Evolutionary conservation across 2,113 vertebrate genomes (phyloP).

Genomic region (Ceratotherium simum): DNA sequence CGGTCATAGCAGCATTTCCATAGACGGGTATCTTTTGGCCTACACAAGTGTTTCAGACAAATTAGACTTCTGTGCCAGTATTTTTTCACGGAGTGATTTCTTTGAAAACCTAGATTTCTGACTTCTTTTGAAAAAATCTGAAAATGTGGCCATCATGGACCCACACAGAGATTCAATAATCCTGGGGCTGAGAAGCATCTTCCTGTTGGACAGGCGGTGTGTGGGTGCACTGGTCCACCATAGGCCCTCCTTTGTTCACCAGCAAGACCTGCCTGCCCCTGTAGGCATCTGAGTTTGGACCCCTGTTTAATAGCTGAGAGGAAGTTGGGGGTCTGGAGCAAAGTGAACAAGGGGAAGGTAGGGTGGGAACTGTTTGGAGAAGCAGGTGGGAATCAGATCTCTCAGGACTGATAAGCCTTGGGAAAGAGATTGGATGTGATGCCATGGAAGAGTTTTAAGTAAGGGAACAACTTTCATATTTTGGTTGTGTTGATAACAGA

Average conservation of each 20-base stretch:
- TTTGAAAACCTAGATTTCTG: background rate
- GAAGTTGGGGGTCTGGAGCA: background rate
- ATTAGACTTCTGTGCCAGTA: background rate
- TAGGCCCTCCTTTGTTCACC: too few relatives aligned
- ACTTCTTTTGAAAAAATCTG: background rate
- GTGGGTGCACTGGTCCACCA: background rate
- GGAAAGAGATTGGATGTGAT: background rate
- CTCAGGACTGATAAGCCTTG: background rate
- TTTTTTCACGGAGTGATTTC: background rate
- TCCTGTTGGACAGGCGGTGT: background rate
- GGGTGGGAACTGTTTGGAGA: background rate
- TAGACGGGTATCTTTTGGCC: background rate
- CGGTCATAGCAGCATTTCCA: background rate
- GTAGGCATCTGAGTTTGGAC: background rate
- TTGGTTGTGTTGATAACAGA: too few relatives aligned
- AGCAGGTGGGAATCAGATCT: background rate
- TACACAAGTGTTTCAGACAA: background rate
- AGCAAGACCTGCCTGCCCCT: background rate
- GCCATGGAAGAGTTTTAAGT: background rate
- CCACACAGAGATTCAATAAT: too few relatives aligned
- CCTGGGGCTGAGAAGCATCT: background rate
- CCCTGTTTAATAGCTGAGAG: background rate
- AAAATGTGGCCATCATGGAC: background rate
- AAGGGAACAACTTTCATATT: background rate
- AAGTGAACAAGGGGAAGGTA: too few relatives aligned